phyloP scores from a whole-genome alignment of 1,140 invertebrate genomes.

The Heliconius eleuchia region DNA sequence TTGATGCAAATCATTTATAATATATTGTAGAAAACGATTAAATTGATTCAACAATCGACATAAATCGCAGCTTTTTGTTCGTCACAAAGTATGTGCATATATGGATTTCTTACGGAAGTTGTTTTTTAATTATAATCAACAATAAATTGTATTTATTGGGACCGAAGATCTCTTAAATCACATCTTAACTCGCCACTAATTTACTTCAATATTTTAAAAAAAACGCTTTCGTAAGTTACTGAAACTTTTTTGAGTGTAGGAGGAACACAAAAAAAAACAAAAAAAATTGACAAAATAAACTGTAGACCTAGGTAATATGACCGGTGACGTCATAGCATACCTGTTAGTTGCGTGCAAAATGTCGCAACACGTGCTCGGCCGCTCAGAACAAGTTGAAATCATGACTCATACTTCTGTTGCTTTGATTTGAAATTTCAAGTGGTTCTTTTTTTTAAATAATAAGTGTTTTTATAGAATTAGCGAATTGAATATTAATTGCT shows the following conservation, averaged over 20 bases:
- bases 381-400: constrained; percentile 15
- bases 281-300: neutral
- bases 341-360: constrained; percentile 11
- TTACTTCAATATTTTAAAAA: neutral
- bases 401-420: constrained; percentile 11
- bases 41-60: neutral
- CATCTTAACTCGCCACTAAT: too few relatives aligned
- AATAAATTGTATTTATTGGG: too few relatives aligned
- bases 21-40: neutral
- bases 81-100: too few relatives aligned
- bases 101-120: too few relatives aligned
- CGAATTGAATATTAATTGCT: neutral
- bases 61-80: neutral
- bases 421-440: neutral
- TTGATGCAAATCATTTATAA: too few relatives aligned
- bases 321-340: constrained; percentile 17
- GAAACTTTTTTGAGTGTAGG: too few relatives aligned
- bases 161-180: too few relatives aligned
- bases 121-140: too few relatives aligned
- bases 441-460: neutral
- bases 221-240: neutral
- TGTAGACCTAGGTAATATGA: neutral
- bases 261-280: too few relatives aligned
- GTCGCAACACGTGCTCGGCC: constrained; percentile 20
- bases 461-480: neutral